Evolutionary conservation across 1,140 invertebrate species (phyloP), one percentile per base, ranked within the genome.

Genomic region (Tetragonula clypearis): DNA sequence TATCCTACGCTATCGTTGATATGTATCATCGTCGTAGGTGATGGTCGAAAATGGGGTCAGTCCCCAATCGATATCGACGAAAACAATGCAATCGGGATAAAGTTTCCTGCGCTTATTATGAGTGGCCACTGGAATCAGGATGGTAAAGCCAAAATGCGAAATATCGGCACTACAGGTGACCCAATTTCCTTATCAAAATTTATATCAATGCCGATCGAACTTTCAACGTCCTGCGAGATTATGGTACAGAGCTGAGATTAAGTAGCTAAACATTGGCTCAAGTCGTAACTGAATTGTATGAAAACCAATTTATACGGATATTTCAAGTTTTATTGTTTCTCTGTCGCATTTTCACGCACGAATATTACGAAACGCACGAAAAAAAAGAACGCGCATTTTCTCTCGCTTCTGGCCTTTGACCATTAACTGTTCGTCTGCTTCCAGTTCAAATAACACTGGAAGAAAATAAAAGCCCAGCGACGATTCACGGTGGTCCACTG

Each of bases 401-500:
- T 60, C 23, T 12, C 21, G 21, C 30, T 11, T 23, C 23, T 23
- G 58, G 23, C 23, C 58, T 49, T 49, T 49, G 41, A 49, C 41
- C 41, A 49, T 9, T 49, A 9, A 49, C 41, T 49, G 41, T 0
- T 49, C 41, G 17, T 62, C 60, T 0, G 60, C 14, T 30, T 30
- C 30, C 30, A 81, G 86, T 81, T 56, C 65, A 12, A 41, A 82
- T 84, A 62, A 88, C 75, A 1, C 58, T 85, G 58, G 78, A 86
- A 26, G 73, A 79, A 2, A 82, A 79, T 6, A 69, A 35, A 17
- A 66, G 41, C n/a, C 81, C 80, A 17, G 81, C 82, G 1, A 87
- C 71, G 17, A 86, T 93, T 23, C 76, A 53, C 3, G 94, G 93
- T 9, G 95, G 95, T 14, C 94, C 93, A 12, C 84, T 96, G 21